These are phyloP conservation scores for Artemia sinica DNA, from an alignment of 2,888 invertebrate genomes.

Conservation along the genomic window DNA sequence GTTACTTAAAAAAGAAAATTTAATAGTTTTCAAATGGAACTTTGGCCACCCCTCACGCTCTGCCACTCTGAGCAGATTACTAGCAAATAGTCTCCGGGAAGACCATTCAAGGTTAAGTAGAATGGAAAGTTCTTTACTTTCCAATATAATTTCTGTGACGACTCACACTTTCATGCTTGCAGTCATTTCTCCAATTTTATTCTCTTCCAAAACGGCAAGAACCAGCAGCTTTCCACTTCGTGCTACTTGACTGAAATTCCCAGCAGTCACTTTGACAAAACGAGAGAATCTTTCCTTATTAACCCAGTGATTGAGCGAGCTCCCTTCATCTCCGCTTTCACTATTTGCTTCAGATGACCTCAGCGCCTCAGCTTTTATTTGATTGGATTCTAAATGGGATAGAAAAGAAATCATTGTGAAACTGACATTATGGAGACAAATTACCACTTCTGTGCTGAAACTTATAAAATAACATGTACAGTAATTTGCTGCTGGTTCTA, in stretches of 20 bases:
- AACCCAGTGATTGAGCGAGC: conserved; percentile 46
- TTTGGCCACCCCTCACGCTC: too few relatives aligned
- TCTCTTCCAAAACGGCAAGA: conserved; percentile 69
- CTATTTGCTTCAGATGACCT: background rate
- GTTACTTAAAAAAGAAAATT: too few relatives aligned
- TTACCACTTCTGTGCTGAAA: too few relatives aligned
- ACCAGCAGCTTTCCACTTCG: conserved; percentile 71
- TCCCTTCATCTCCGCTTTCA: background rate
- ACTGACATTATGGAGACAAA: too few relatives aligned
- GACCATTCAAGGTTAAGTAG: background rate
- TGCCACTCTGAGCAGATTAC: too few relatives aligned
- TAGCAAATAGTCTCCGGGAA: background rate
- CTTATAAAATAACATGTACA: too few relatives aligned
- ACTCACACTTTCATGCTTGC: conserved; percentile 50
- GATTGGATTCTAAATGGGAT: background rate
- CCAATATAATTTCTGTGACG: conserved; percentile 14
- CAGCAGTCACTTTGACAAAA: conserved; percentile 68
- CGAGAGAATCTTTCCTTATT: conserved; percentile 72
- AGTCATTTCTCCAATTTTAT: conserved; percentile 60
- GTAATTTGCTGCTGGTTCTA: too few relatives aligned
- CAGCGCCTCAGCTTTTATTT: conserved; percentile 4
- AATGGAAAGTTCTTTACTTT: background rate
- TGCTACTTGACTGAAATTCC: conserved; percentile 55
- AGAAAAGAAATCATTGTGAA: background rate
- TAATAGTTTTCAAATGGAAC: too few relatives aligned